These are phyloP conservation scores for Alloplasta piceator DNA, from an alignment of 2,888 invertebrate species.

Conservation along the genomic window DNA sequence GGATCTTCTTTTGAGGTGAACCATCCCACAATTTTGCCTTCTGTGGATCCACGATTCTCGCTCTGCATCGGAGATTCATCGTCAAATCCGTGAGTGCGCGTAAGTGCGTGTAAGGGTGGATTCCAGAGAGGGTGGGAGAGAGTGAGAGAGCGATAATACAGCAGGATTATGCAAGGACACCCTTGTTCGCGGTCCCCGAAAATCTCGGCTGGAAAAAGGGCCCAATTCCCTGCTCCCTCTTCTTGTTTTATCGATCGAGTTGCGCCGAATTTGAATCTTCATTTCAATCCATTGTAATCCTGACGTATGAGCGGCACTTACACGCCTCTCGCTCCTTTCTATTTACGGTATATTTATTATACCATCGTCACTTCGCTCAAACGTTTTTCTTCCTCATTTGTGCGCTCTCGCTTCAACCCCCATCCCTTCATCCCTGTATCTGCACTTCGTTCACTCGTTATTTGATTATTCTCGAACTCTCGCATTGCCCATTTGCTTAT, in stretches of 20 bases:
- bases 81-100: neutral
- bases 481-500: slow-evolving; percentile 42
- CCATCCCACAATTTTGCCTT: slow-evolving; percentile 67
- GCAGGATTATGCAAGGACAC: slow-evolving; percentile 26
- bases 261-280: too few relatives aligned
- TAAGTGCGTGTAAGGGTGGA: neutral
- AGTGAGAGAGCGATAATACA: neutral
- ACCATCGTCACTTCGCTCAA: slow-evolving; percentile 44
- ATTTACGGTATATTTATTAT: slow-evolving; percentile 43
- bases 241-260: too few relatives aligned
- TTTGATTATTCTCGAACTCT: slow-evolving; percentile 36
- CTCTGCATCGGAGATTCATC: neutral
- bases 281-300: neutral
- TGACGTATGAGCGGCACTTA: slow-evolving; percentile 1
- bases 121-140: neutral
- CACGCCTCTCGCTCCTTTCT: slow-evolving; percentile 33
- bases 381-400: slow-evolving; percentile 3
- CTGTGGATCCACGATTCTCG: slow-evolving; percentile 17
- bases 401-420: neutral
- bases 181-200: neutral
- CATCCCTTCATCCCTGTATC: neutral
- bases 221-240: too few relatives aligned
- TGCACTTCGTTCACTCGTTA: slow-evolving; percentile 24
- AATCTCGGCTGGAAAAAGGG: neutral
- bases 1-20: slow-evolving; percentile 78